Base-by-base conservation (phyloP, 2,797 vertebrate genomes). In the Gadopsis bispinosus region DNA sequence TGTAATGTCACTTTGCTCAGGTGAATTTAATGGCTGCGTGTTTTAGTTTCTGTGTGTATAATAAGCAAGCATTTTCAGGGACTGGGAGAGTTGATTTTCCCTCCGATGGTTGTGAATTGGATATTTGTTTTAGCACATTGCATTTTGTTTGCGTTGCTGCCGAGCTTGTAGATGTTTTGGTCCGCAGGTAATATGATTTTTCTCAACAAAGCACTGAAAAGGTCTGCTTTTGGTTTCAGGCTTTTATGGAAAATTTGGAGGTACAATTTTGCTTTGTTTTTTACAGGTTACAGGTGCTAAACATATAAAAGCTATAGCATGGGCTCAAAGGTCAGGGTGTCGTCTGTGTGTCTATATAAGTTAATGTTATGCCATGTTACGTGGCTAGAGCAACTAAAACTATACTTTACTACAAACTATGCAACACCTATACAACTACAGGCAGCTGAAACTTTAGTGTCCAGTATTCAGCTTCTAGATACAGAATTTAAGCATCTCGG, bases 311-410 rank as follows among this genome's bases (percentile, higher is more conserved):
- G 37, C 39, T 59, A 66, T n/a, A 35, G 60, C 29, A 48, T 48
- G 35, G 12, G 35, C 35, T 83, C 55, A 76, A 69, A 83, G 66
- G 63, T 81, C 51, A 29, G 20, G 12, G 9, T 43, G 67, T 37
- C 20, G 10, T 47, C 26, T 47, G 37, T 50, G 9, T 35, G 19
- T 33, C 29, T 45, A 6, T 4, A 33, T 58, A 14, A 39, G 60
- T 64, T 55, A 29, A 58, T 50, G 22, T 20, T 53, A 45, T 1
- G 9, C 47, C 31, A 48, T 39, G 37, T 37, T 19, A 8, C n/a
- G 26, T 1, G 7, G 8, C 20, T 2, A 37, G 22, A 47, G 20
- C 31, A 17, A 37, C 7, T 35, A 35, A 12, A 26, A 55, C 35
- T n/a, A 58, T 37, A 69, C 9, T 19, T 35, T 35, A 51, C 35